Conservation (phyloP, 2,797 vertebrate genomes). For the Danio kyathit region DNA sequence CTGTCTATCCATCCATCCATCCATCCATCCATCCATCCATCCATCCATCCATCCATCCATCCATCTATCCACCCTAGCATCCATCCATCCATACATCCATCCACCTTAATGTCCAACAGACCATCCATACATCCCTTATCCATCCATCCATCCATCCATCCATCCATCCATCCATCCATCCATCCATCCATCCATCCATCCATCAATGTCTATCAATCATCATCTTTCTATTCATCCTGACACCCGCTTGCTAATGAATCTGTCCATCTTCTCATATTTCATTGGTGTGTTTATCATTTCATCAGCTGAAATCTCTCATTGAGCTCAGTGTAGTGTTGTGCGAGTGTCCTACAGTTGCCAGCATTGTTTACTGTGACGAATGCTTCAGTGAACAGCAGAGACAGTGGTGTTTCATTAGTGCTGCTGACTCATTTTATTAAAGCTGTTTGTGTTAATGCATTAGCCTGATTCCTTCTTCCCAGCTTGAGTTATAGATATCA, state of each 20-base stretch:
- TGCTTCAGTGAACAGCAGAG: constrained; percentile 12
- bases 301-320: neutral
- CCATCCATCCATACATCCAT: neutral
- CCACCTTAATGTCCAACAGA: neutral
- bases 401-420: constrained; percentile 16
- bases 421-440: constrained; percentile 19
- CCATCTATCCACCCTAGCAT: too few relatives aligned
- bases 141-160: neutral
- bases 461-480: constrained; percentile 66
- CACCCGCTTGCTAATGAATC: neutral
- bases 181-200: neutral
- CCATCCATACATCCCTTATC: neutral
- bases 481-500: constrained; percentile 70
- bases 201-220: neutral
- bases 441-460: constrained; percentile 64
- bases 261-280: neutral
- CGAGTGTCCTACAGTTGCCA: neutral
- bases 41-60: neutral
- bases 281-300: neutral
- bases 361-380: neutral
- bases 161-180: too few relatives aligned
- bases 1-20: too few relatives aligned
- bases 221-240: too few relatives aligned
- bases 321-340: neutral
- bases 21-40: too few relatives aligned